Evolutionary conservation across 2,888 invertebrate species (phyloP).

Genomic region (Lycocerus yunnanus): DNA sequence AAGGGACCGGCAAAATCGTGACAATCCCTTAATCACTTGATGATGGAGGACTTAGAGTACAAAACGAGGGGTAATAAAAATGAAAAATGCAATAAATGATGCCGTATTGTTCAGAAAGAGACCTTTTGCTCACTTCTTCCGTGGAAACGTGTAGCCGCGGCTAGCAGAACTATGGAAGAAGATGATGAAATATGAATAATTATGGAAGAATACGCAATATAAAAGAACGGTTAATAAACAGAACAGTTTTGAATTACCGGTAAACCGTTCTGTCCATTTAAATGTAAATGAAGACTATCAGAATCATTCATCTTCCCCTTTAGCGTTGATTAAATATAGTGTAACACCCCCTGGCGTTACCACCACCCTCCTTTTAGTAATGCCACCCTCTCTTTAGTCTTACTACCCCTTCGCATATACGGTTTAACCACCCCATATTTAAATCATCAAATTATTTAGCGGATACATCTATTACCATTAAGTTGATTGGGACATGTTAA

Average conservation of each 20-base stretch:
- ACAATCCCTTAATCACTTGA: slow-evolving; percentile 34
- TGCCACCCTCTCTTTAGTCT: slow-evolving; percentile 38
- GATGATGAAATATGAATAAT: too few species aligned
- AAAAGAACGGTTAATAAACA: slow-evolving; percentile 45
- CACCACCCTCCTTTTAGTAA: slow-evolving; percentile 33
- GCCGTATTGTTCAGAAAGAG: slow-evolving; percentile 18
- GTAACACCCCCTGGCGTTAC: slow-evolving; percentile 43
- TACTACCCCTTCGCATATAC: slow-evolving; percentile 36
- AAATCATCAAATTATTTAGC: slow-evolving; percentile 46
- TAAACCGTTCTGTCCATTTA: slow-evolving; percentile 52
- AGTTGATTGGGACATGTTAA: slow-evolving; percentile 44
- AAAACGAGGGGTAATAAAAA: slow-evolving; percentile 15
- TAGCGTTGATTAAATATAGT: slow-evolving; percentile 45
- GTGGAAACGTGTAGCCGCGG: not conserved
- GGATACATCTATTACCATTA: slow-evolving; percentile 55
- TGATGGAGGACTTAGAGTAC: slow-evolving; percentile 24
- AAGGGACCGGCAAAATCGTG: slow-evolving; percentile 22
- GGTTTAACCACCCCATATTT: slow-evolving; percentile 38
- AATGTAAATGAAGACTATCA: slow-evolving; percentile 50
- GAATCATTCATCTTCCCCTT: slow-evolving; percentile 40
- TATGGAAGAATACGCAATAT: slow-evolving; percentile 39
- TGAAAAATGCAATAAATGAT: slow-evolving; percentile 26
- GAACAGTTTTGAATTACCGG: slow-evolving; percentile 45
- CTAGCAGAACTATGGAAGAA: too few species aligned
- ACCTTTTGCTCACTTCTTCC: not conserved